Base-by-base conservation (phyloP, 1,140 invertebrate species). In the Trichonephila clavipes region DNA sequence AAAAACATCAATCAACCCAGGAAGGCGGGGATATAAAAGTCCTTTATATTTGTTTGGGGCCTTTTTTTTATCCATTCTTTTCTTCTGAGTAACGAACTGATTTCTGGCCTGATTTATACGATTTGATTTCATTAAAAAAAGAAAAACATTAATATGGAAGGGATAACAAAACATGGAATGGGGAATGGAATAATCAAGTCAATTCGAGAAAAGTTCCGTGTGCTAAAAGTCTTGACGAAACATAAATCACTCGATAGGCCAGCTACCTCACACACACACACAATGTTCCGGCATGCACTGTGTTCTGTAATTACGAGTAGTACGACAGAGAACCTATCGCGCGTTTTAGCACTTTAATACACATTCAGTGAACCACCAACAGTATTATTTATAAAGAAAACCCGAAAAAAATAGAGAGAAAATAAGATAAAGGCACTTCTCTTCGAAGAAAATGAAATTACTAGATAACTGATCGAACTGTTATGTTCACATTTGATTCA, bases 1-100 rank as follows among this genome's bases (percentile, higher is more conserved):
- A 82, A 90, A 90, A 90, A 90, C 89, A 90, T 90, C 89, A 90
- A 90, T 90, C 89, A 90, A 44, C 40, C 16, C 51, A n/a, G 72
- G 59, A 90, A 90, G 89, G 88, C 61, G 64, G 69, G 64, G 59
- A 34, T 59, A 59, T 44, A 72, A 89, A 72, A 72, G 61, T 58
- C 62, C 40, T 66, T 89, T 89, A 51, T 89, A 40, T 88, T 88
- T 88, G 34, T 64, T 88, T 28, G n/a, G 21, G 62, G 16, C 18
- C 7, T 16, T 21, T 40, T 34, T 40, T 88, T 83, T 83, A 24
- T 59, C 58, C 82, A 59, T 85, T 59, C 51, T 85, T 85, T 12
- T 24, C 16, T 85, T 10, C 82, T 40, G 72, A 34, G 28, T 77
- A 77, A 77, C 72, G 72, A 77, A 77, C 28, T 77, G 72, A 77